phyloP scores from a whole-genome alignment of 2,888 invertebrate genomes.

The Parnassius glacialis region DNA sequence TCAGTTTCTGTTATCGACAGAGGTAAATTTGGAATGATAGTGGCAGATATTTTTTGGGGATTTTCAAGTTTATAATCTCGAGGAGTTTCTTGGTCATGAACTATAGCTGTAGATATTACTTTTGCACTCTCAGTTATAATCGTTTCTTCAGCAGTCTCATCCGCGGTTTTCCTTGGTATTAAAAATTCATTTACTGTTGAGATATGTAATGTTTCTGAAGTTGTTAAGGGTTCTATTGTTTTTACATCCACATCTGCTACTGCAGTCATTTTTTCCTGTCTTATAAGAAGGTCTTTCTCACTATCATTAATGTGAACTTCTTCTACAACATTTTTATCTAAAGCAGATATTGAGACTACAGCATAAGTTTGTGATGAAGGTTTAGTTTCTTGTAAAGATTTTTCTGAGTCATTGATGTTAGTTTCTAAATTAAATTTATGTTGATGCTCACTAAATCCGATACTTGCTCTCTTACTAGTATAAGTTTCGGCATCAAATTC shows the following conservation, averaged over 20 bases:
- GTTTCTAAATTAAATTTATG: constrained; percentile 82
- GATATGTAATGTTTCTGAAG: constrained; percentile 76
- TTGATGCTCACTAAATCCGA: constrained; percentile 82
- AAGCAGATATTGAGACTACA: constrained; percentile 69
- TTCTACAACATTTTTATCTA: constrained; percentile 81
- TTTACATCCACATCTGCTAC: constrained; percentile 81
- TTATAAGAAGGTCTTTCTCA: constrained; percentile 79
- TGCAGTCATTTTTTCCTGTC: constrained; percentile 71
- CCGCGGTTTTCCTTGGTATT: constrained; percentile 69
- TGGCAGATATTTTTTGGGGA: constrained; percentile 61
- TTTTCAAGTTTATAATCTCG: constrained; percentile 48
- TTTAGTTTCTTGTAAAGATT: constrained; percentile 64
- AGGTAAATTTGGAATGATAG: constrained; percentile 81
- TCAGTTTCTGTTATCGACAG: constrained; percentile 83
- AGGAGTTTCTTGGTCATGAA: constrained; percentile 84
- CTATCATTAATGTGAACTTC: constrained; percentile 84
- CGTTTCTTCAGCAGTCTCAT: constrained; percentile 59
- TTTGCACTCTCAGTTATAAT: constrained; percentile 84
- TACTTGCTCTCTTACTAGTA: constrained; percentile 77
- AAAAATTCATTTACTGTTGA: constrained; percentile 74
- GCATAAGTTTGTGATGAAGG: constrained; percentile 66
- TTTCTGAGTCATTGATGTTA: constrained; percentile 82
- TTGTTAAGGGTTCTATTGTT: constrained; percentile 81
- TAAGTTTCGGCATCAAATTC: constrained; percentile 72
- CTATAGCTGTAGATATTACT: constrained; percentile 79